Evolutionary conservation across 1,140 invertebrate species (phyloP).

Genomic region (Mycetomoellerius zeteki): DNA sequence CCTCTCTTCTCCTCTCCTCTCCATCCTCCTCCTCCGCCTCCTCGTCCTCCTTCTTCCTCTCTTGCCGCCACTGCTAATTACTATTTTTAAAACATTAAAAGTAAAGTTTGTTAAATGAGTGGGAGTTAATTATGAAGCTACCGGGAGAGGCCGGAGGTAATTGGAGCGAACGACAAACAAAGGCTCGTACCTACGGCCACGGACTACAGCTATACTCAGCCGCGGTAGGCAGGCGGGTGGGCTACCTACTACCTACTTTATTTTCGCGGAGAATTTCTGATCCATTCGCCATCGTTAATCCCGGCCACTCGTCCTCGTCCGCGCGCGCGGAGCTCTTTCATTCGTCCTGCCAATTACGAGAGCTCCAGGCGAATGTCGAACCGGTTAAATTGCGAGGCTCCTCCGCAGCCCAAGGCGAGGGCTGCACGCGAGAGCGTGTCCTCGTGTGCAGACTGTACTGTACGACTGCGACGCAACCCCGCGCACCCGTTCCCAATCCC

Average conservation of each 20-base stretch:
- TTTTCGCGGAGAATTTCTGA: constrained; percentile 84
- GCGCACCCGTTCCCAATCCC: constrained; percentile 14
- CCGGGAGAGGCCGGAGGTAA: constrained; percentile 85
- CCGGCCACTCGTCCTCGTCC: constrained; percentile 79
- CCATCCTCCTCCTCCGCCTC: constrained; percentile 59
- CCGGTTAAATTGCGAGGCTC: constrained; percentile 79
- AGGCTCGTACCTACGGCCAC: constrained; percentile 82
- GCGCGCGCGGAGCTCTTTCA: constrained; percentile 78
- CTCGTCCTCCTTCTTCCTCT: constrained; percentile 74
- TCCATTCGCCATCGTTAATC: constrained; percentile 84
- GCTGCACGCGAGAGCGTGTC: constrained; percentile 76
- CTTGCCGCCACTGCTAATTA: constrained; percentile 85
- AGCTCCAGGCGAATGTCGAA: constrained; percentile 79
- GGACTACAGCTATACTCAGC: constrained; percentile 72
- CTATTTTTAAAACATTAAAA: constrained; percentile 88
- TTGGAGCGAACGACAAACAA: constrained; percentile 87
- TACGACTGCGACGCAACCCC: constrained; percentile 70
- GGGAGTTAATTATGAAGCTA: constrained; percentile 88
- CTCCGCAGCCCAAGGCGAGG: constrained; percentile 76
- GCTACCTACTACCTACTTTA: constrained; percentile 79
- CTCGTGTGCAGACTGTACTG: constrained; percentile 72
- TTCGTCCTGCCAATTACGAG: constrained; percentile 85
- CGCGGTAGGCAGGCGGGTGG: constrained; percentile 64
- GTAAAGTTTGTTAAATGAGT: constrained; percentile 88
- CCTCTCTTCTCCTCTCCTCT: constrained; percentile 49